These are phyloP conservation scores for Papilio aristodemus DNA, from an alignment of 1,140 invertebrate species.

Conservation along the genomic window DNA sequence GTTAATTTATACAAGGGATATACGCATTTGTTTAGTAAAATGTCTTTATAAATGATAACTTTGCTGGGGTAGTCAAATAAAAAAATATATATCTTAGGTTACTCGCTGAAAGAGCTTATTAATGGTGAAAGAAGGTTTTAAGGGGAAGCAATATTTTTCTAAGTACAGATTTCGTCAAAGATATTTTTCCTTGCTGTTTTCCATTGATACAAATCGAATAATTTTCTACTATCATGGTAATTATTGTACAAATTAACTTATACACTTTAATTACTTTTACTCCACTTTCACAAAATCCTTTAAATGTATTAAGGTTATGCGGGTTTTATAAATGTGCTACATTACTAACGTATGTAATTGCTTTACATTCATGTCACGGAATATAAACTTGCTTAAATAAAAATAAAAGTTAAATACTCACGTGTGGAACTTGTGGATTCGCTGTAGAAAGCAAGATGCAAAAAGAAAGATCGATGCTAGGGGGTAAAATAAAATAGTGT, in stretches of 20 bases:
- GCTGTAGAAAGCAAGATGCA: background rate
- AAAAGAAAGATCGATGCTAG: background rate
- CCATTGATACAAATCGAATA: no score
- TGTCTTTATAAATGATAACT: no score
- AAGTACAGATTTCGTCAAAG: no score
- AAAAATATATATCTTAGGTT: no score
- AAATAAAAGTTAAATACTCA: conserved; percentile 8
- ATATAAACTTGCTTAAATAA: background rate
- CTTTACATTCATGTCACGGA: conserved; percentile 3
- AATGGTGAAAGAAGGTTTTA: no score
- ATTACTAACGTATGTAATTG: background rate
- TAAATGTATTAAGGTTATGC: conserved; percentile 6
- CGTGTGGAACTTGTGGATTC: background rate
- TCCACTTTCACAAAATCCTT: conserved; percentile 14
- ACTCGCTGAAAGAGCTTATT: no score
- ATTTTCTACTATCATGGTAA: no score
- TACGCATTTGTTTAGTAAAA: conserved; percentile 39
- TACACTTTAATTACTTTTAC: background rate
- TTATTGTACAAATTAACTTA: background rate
- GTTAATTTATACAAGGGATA: conserved; percentile 52
- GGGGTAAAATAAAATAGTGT: no score
- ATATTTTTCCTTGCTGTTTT: no score
- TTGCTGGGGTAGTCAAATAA: no score
- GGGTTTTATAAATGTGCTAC: background rate
- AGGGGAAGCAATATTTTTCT: no score